A percentile compares a stretch with the other conserved stretches of the same genome.
Conservation (phyloP, 2,113 vertebrate genomes). For the Corythornis madagascariensis region DNA sequence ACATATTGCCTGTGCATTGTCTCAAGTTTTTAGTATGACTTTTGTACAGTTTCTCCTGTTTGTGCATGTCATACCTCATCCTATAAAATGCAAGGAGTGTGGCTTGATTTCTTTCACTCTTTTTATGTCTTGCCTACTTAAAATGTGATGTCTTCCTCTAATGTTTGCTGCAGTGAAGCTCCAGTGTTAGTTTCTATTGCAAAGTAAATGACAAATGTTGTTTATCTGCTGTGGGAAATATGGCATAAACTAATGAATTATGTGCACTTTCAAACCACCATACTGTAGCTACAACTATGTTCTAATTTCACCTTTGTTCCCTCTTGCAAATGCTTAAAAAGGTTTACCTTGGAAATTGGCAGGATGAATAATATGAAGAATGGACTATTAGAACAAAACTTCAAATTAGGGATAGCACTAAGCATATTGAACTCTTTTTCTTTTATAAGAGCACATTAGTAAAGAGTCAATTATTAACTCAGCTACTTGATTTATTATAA, state of each 20-base stretch:
- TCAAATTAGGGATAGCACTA: background rate
- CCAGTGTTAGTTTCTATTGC: background rate
- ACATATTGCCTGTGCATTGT: background rate
- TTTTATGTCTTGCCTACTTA: background rate
- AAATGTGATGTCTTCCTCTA: background rate
- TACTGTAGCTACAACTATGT: background rate
- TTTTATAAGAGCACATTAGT: slow-evolving; percentile 13
- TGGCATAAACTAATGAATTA: background rate
- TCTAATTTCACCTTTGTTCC: background rate
- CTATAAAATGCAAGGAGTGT: background rate
- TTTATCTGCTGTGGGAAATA: background rate
- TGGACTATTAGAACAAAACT: background rate
- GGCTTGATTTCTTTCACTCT: background rate
- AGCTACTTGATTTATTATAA: slow-evolving; percentile 49
- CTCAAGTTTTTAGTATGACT: background rate
- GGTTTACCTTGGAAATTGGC: background rate
- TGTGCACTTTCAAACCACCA: background rate
- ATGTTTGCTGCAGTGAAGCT: background rate
- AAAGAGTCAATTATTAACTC: slow-evolving; percentile 52
- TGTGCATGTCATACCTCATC: background rate
- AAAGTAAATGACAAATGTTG: background rate
- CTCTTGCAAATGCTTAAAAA: background rate
- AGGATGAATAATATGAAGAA: background rate
- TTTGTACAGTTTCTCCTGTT: background rate
- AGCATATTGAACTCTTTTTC: background rate